phyloP scores from a whole-genome alignment of 2,797 vertebrate genomes.

The Hapalemur alaotrensis region DNA sequence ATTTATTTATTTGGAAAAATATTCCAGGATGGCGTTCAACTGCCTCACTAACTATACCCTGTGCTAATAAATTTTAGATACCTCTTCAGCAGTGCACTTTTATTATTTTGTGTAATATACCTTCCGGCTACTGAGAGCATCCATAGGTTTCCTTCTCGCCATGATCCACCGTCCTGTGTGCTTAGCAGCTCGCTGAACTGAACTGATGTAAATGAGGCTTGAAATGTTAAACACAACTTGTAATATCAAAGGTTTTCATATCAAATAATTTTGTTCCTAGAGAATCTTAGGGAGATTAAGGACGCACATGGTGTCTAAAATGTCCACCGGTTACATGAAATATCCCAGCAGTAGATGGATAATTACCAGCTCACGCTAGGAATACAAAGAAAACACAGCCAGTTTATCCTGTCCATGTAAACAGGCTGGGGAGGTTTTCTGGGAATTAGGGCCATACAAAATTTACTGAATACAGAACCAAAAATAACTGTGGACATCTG shows the following conservation, averaged over 20 bases:
- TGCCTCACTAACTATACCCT: not conserved
- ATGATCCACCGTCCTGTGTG: constrained; percentile 54
- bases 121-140: constrained; percentile 68
- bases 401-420: constrained; percentile 58
- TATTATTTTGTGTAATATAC: constrained; percentile 50
- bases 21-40: not conserved
- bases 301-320: constrained; percentile 68
- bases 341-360: constrained; percentile 67
- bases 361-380: constrained; percentile 63
- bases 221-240: constrained; percentile 87
- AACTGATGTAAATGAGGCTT: constrained; percentile 83
- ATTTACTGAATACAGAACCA: constrained; percentile 24
- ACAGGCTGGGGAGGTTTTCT: constrained; percentile 10
- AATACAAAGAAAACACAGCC: constrained; percentile 58
- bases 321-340: constrained; percentile 71
- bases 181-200: constrained; percentile 79
- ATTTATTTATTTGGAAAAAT: constrained; percentile 10
- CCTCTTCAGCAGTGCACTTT: constrained; percentile 46
- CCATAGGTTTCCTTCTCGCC: constrained; percentile 59
- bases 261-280: constrained; percentile 83
- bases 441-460: constrained; percentile 30
- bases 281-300: constrained; percentile 82
- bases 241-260: constrained; percentile 84
- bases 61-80: constrained; percentile 46
- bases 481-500: constrained; percentile 61